Conservation (phyloP, 2,113 vertebrate genomes). For the Strix uralensis region DNA sequence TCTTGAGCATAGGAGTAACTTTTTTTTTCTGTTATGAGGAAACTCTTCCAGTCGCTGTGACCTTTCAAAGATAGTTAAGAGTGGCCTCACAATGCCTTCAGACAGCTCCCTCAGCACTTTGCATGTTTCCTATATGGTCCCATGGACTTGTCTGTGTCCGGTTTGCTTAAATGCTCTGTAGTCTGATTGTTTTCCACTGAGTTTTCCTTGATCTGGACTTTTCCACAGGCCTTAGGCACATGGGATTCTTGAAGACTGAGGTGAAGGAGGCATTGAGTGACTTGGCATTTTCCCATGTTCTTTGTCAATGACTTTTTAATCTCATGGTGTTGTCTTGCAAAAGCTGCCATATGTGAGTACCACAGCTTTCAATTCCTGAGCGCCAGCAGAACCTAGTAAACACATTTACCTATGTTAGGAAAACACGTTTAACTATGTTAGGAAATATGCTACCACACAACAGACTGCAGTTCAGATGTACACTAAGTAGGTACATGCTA, state of each 20-base stretch:
- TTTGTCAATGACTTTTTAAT: not conserved
- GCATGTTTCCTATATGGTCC: not conserved
- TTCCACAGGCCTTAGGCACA: not conserved
- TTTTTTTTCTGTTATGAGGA: not conserved
- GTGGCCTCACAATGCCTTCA: not conserved
- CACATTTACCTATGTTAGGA: not conserved
- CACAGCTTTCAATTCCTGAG: not conserved
- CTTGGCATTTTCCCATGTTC: not conserved
- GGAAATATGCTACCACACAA: not conserved
- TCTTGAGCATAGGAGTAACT: not conserved
- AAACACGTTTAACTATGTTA: not conserved
- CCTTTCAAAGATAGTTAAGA: not conserved
- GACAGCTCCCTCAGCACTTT: not conserved
- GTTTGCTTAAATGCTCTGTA: not conserved
- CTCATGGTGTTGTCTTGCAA: not conserved
- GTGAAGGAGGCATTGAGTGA: not conserved
- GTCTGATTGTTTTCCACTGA: not conserved
- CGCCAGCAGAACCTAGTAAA: not conserved
- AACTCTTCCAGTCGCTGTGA: not conserved
- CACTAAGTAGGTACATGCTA: not conserved
- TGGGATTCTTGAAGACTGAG: not conserved
- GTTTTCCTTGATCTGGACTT: not conserved
- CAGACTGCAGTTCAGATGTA: not conserved
- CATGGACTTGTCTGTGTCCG: not conserved
- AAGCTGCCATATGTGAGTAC: not conserved